Evolutionary conservation across 1,140 invertebrate species (phyloP).

Genomic region (Conus betulinus): DNA sequence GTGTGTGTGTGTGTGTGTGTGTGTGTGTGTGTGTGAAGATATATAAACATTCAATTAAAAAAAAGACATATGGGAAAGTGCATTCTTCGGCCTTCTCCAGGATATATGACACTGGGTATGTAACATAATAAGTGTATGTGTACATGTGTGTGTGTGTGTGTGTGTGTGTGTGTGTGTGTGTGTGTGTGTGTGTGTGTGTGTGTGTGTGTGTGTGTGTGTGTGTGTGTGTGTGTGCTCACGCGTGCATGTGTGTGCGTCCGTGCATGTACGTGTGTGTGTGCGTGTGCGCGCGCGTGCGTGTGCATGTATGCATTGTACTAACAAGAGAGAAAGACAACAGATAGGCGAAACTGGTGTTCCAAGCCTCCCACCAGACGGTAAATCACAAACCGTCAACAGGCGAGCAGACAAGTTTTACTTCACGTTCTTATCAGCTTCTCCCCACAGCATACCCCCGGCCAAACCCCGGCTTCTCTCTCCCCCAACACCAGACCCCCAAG

Average conservation of each 20-base stretch:
- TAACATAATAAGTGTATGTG: too few relatives aligned
- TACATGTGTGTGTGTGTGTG: too few relatives aligned
- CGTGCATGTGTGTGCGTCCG: conserved; percentile 6
- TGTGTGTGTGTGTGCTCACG: neutral
- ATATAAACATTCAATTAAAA: too few relatives aligned
- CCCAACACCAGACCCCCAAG: neutral
- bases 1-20: too few relatives aligned
- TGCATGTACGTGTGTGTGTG: conserved; percentile 14
- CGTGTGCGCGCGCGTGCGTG: conserved; percentile 7
- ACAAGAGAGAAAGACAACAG: too few relatives aligned
- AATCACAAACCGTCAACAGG: neutral
- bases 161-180: too few relatives aligned
- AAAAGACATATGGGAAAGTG: too few relatives aligned
- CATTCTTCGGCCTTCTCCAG: too few relatives aligned
- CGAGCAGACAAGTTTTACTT: neutral
- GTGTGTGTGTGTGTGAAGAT: too few relatives aligned
- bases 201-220: neutral
- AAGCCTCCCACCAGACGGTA: neutral
- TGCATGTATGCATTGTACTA: neutral
- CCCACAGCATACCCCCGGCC: neutral
- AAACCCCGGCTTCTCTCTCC: neutral
- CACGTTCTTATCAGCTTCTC: neutral
- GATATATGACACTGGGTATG: too few relatives aligned
- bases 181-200: too few relatives aligned
- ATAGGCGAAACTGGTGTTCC: too few relatives aligned